phyloP scores from a whole-genome alignment of 1,140 invertebrate genomes.

The Drosophila bipectinata region DNA sequence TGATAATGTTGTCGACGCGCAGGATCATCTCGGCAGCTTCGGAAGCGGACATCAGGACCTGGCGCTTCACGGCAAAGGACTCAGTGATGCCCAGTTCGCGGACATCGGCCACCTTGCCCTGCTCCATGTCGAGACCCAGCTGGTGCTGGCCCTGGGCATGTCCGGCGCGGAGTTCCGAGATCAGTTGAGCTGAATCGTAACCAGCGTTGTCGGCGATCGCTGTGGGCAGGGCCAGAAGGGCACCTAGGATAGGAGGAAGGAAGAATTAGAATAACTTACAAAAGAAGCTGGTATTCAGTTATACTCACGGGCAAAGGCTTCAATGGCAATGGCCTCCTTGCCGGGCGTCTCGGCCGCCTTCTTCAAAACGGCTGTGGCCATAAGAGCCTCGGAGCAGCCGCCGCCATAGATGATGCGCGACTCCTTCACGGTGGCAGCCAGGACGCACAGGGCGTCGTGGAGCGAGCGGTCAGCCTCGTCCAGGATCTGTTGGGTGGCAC shows the following conservation, averaged over 20 bases:
- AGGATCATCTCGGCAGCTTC: conserved; percentile 99
- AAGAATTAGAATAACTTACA: neutral
- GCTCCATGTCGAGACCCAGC: conserved; percentile 96
- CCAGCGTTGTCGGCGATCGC: conserved; percentile 99
- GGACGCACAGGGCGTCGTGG: conserved; percentile 99
- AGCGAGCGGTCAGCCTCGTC: conserved; percentile 99
- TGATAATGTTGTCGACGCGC: conserved; percentile 98
- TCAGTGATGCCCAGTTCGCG: conserved; percentile 96
- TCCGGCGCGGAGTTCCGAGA: conserved; percentile 94
- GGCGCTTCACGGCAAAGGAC: conserved; percentile 97
- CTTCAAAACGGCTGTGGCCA: conserved; percentile 95
- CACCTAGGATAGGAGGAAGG: conserved; percentile 84
- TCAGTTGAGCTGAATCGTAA: conserved; percentile 97
- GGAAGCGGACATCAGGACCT: conserved; percentile 96
- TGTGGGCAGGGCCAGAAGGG: conserved; percentile 94
- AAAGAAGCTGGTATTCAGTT: neutral
- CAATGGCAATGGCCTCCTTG: conserved; percentile 98
- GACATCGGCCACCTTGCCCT: conserved; percentile 94
- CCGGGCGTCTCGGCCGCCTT: conserved; percentile 95
- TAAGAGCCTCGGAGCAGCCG: conserved; percentile 97
- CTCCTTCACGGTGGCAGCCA: conserved; percentile 97
- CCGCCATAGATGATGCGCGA: conserved; percentile 96
- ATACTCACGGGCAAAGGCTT: conserved; percentile 91
- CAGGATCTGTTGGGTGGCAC: conserved; percentile 99
- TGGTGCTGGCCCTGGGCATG: conserved; percentile 92